These are phyloP conservation scores for Eupithecia subfuscata DNA, from an alignment of 2,888 invertebrate species.

Conservation along the genomic window DNA sequence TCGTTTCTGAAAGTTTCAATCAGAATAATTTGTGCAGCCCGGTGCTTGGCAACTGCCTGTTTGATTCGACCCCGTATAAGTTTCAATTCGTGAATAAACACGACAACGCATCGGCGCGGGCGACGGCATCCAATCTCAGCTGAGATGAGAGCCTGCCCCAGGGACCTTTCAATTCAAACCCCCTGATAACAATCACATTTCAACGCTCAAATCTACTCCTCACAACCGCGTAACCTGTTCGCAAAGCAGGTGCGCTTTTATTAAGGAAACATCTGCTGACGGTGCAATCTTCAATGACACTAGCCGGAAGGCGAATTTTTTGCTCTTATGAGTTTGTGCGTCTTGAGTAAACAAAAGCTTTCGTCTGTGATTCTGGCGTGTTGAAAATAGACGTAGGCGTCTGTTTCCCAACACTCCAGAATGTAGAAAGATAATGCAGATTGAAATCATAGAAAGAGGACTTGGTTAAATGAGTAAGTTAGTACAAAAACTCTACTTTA, in stretches of 20 bases:
- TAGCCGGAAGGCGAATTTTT: conserved; percentile 17
- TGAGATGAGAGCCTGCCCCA: conserved; percentile 29
- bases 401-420: not conserved
- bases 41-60: not conserved
- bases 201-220: conserved; percentile 1
- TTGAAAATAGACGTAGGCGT: not conserved
- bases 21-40: not conserved
- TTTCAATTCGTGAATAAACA: not conserved
- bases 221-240: conserved; percentile 25
- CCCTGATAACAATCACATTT: conserved; percentile 13
- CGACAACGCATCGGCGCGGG: conserved; percentile 1
- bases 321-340: not conserved
- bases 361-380: not conserved
- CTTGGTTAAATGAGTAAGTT: not conserved
- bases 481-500: not conserved
- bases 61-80: not conserved
- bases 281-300: conserved; percentile 11
- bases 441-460: not conserved
- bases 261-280: conserved; percentile 24
- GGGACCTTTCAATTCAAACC: conserved; percentile 29
- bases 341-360: not conserved
- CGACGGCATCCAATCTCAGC: conserved; percentile 26
- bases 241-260: conserved; percentile 28
- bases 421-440: not conserved
- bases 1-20: not conserved